Base-by-base conservation (phyloP, 1,140 invertebrate species). In the Neoseiulus cucumeris region DNA sequence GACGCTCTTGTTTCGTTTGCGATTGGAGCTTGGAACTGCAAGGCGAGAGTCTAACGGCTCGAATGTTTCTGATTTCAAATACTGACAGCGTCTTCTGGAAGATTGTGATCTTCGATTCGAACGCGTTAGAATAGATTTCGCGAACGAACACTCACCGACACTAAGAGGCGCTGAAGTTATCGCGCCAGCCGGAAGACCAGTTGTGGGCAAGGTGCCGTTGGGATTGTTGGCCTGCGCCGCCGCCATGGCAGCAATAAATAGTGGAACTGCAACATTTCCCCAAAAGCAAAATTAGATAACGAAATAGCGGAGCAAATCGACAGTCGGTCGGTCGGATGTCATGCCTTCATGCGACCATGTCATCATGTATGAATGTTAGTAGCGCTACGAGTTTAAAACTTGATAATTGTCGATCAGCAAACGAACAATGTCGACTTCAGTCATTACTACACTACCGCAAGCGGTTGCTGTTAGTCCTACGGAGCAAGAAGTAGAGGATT, bases 401-500 rank as follows among this genome's bases (percentile, higher is more conserved):
- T 39, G 33, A 39, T n/a, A n/a, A n/a, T n/a, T n/a, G n/a, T 39
- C 33, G 33, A 39, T 4, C 9, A 6, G 33, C 33, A 39, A 6
- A 39, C 33, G 9, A 39, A 39, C 33, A 6, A 39, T 39, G 4
- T 39, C 33, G 33, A 39, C 33, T 17, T 25, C 51, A 17, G 4
- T 59, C 51, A 59, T 59, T 25, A 5, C 51, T 59, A 59, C 51
- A 59, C 51, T 59, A 59, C 22, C 22, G 22, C 51, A 59, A 59
- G 51, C 51, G 51, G 22, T 59, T 59, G 51, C 51, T 59, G 51
- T 59, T 59, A 59, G 51, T 59, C 22, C 51, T 59, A 59, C 51
- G 51, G 14, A 59, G 51, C 33, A 9, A 39, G 33, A 39, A 39
- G 33, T 39, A 39, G 33, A 39, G 33, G 33, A 39, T 39, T 39